Evolutionary conservation across 2,888 invertebrate genomes (phyloP), one percentile per base, ranked within the genome.

Genomic region (Sarcophaga carnaria): DNA sequence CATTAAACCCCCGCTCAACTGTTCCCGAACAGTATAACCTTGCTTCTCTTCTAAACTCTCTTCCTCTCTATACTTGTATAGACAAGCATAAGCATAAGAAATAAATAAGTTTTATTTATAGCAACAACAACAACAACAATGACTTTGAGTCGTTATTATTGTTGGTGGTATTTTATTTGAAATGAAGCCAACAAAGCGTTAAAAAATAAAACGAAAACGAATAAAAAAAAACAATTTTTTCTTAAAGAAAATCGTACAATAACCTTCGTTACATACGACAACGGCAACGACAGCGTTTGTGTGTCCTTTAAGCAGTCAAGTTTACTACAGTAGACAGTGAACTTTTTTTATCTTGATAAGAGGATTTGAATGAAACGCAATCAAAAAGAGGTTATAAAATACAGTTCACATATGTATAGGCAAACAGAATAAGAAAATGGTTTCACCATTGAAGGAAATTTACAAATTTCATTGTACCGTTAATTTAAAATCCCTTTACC

Each of bases 181-280:
- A 84, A 87, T 87, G 87, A 87, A 87, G 87, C 87, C 80, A 84
- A 87, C 84, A 79, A 87, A 87, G 84, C 87, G 87, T 83, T 78
- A 83, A 87, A 87, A 78, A 75, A 80, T 54, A 59, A 49, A 69
- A 59, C 70, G 72, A 79, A 78, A 66, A 83, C 45, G 64, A 54
- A 69, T 62, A 70, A 76, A 79, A 20, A 77, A 12, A 78, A 47
- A 78, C 12, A 54, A 47, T 63, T 70, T 70, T 54, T 47, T 80
- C 0, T 37, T 37, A 8, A 37, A 37, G 80, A 84, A 87, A 87
- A 87, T 87, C 87, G 87, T 87, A 87, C 84, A 87, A 76, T 87
- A 87, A 87, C 87, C 87, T 84, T 87, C 87, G 75, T 81, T 80
- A 80, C 83, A 77, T 78, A 25, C 72, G 71, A 77, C 71, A 37